Base-by-base conservation (phyloP, 2,888 invertebrate genomes). In the Anthoptus insignis region DNA sequence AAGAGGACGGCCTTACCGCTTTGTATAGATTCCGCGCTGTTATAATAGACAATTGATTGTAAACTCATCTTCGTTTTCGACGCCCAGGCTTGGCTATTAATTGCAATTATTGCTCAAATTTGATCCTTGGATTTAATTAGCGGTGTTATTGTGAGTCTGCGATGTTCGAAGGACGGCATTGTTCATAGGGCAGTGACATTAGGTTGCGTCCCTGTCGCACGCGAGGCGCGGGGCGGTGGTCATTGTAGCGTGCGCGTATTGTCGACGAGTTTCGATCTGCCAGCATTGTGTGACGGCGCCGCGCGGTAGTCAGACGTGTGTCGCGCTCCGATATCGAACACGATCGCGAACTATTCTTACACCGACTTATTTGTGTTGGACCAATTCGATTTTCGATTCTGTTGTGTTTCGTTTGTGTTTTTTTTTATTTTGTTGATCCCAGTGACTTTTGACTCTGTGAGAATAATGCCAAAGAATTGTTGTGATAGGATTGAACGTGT, bases 201-300 rank as follows among this genome's bases (percentile, higher is more conserved):
- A 86, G 89, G 80, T 89, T 89, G 91, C 89, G 91, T 92, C 92
- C 91, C 87, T 92, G 89, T 92, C 92, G 86, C 89, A 85, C 83
- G 85, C 75, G 82, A 77, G 85, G 89, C 83, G 91, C 86, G 85
- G 86, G 87, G 90, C 83, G 88, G 86, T 81, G 86, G 87, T 87
- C 87, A 91, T 93, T 92, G 92, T 92, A 89, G 89, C 89, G 89
- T 90, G 91, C 91, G 90, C 91, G 91, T 91, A 92, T 92, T 92
- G 92, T 92, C 88, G 89, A 84, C 80, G 74, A 83, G 86, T 88
- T 92, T 93, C 93, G 92, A 92, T 92, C 92, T 92, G 89, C 84
- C 81, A 88, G 91, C 92, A 93, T 93, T 93, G 93, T 93, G 91
- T 90, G 84, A 83, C 83, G 83, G 81, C 78, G 78, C 80, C 82